Evolutionary conservation across 2,888 invertebrate genomes (phyloP), one percentile per base, ranked within the genome.

Genomic region (Amitus sp.): DNA sequence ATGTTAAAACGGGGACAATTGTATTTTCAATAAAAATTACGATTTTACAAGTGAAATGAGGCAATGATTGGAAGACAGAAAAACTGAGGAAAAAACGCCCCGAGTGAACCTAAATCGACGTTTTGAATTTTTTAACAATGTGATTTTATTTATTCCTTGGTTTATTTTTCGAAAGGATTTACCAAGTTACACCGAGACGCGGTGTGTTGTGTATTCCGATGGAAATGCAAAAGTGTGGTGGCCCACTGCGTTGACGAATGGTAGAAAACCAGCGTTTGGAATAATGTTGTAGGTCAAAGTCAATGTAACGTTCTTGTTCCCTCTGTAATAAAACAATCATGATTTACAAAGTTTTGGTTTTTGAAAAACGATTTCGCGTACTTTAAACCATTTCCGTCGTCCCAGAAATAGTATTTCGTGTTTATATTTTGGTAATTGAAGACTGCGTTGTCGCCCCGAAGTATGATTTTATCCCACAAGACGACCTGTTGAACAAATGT

Each of bases 371-470:
- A 59, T 46, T 65, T 87, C 87, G 4, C 37, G 12, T 86, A 95
- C 94, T 89, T 94, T 47, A 99, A 87, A 72, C 98, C 97, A 83
- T 95, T 95, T 61, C 98, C 98, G 86, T 98, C 98, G 86, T 99
- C 99, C 95, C 97, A 96, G 85, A 99, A 99, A 80, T 98, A 99
- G 84, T 99, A 99, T 80, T 99, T 98, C 1, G 96, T 95, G 82
- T 97, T 95, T 87, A 95, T 91, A 76, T 94, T 95, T 80, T 94
- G 94, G 78, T 95, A 94, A 79, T 96, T 94, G 60, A 99, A 83
- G 7, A 92, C 85, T n/a, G 98, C 91, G 85, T 95, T 94, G 82
- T 98, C 96, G 49, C 95, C 96, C 74, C 98, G 88, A 53, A 92
- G 85, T 53, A 99, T 94, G 66, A 99, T 98, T 85, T 98, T 98